Percentiles rank a stretch among this genome's conserved stretches.
Conservation (phyloP, 2,888 invertebrate species). For the Cheilosia urbana region DNA sequence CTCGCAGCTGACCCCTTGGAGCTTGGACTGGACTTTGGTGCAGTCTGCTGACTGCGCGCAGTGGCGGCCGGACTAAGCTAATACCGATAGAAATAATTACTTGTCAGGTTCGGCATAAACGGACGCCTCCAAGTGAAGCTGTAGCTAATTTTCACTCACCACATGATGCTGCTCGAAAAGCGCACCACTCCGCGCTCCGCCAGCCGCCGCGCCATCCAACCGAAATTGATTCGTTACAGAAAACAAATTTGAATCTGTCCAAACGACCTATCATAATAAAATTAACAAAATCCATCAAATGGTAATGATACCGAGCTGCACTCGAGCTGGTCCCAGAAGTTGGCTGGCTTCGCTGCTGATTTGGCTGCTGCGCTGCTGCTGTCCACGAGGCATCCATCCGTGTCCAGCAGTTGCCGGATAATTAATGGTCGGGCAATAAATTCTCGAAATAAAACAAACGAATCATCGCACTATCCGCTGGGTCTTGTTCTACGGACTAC, state of each 20-base stretch:
- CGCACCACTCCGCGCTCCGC: slow-evolving; percentile 18
- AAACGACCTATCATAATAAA: slow-evolving; percentile 76
- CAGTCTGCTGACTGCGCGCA: slow-evolving; percentile 21
- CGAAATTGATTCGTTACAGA: slow-evolving; percentile 76
- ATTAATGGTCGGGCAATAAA: slow-evolving; percentile 75
- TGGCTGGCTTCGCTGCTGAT: slow-evolving; percentile 57
- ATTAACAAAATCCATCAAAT: slow-evolving; percentile 76
- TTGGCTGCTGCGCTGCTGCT: slow-evolving; percentile 70
- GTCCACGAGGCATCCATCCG: slow-evolving; percentile 70
- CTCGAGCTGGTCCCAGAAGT: slow-evolving; percentile 41
- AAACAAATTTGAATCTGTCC: slow-evolving; percentile 76
- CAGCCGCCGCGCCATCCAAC: slow-evolving; percentile 8
- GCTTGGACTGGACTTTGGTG: slow-evolving; percentile 17
- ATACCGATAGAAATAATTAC: slow-evolving; percentile 76
- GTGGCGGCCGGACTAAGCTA: slow-evolving; percentile 70
- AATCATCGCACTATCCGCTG: slow-evolving; percentile 66
- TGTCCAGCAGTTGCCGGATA: slow-evolving; percentile 67
- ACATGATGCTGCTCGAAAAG: slow-evolving; percentile 70
- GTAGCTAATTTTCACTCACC: slow-evolving; percentile 75
- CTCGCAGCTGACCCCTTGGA: slow-evolving; percentile 59
- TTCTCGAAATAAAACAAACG: slow-evolving; percentile 74
- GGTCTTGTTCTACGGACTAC: slow-evolving; percentile 14
- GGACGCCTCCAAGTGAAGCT: slow-evolving; percentile 76
- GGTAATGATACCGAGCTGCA: slow-evolving; percentile 63
- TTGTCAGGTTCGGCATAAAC: slow-evolving; percentile 76